Conservation (phyloP, 2,113 vertebrate genomes). For the Dinomys branickii region DNA sequence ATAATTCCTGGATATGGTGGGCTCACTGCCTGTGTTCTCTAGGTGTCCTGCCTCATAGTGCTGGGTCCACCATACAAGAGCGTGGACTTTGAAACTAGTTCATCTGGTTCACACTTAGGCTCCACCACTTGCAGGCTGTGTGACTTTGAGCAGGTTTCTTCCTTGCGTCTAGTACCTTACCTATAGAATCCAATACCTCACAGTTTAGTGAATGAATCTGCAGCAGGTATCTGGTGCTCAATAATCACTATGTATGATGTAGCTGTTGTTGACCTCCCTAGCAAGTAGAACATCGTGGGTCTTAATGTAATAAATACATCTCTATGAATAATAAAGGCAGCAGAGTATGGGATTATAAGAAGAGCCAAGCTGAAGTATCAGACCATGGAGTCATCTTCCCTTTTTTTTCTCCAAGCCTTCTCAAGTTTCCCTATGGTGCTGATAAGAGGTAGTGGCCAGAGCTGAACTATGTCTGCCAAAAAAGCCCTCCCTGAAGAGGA, state of each 20-base stretch:
- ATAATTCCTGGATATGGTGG: background rate
- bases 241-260: rapidly evolving
- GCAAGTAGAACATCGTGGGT: background rate
- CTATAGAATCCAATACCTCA: too few species aligned
- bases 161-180: background rate
- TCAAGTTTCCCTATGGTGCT: slow-evolving; percentile 11
- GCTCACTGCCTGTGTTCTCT: background rate
- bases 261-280: background rate
- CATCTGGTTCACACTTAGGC: background rate
- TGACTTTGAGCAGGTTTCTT: background rate
- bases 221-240: rapidly evolving
- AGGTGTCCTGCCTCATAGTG: background rate
- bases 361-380: slow-evolving; percentile 49
- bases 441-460: background rate
- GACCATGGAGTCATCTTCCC: slow-evolving; percentile 22
- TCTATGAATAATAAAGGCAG: background rate
- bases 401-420: background rate
- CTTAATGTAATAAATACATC: slow-evolving; percentile 8
- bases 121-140: background rate
- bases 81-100: background rate
- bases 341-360: background rate
- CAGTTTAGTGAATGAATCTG: background rate
- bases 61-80: background rate
- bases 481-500: background rate
- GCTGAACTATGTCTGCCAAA: background rate